Evolutionary conservation across 2,113 vertebrate species (phyloP), one percentile per base, ranked within the genome.

Genomic region (Calidris pygmaea): DNA sequence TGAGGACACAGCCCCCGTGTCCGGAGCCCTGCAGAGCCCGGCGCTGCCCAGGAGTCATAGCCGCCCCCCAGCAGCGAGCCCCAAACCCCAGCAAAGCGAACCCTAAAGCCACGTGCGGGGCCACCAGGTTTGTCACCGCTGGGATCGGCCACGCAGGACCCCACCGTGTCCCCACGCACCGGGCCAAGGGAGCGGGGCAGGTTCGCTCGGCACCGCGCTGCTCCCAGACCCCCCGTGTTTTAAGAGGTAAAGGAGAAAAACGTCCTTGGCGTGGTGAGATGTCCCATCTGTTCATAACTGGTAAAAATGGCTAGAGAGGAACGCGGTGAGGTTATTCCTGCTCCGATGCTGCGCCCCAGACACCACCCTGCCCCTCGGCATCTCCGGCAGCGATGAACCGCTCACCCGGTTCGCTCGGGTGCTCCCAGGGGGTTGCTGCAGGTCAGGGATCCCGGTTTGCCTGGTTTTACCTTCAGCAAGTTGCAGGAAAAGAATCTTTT

Each of bases 91-190:
- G 23, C 24, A 3, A 6, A 34, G 19, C 1, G 6, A 84, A 50
- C 30, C 63, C 74, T 24, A n/a, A 56, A 48, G 60, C n/a, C 3
- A 1, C 2, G 1, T 3, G 21, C 11, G 18, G 37, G 47, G 47
- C 32, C 10, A 6, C 20, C 16, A 3, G 41, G 50, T n/a, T 59
- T 13, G 39, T 50, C n/a, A 14, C 34, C 29, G 34, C 77, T 48
- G 20, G 6, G 23, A 63, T 74, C 72, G 30, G 67, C 73, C 45
- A 10, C 4, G 32, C 74, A 62, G 9, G 16, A 67, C 68, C 43
- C 34, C 1, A 2, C 23, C 7, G 11, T 4, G 3, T 43, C 74
- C 20, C 55, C 9, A 0, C 2, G 3, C 1, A 1, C 8, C 6
- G 1, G 9, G 35, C 37, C 12, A 18, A 24, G 67, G 70, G 48